A percentile compares a stretch with the other conserved stretches of the same genome.
phyloP scores from a whole-genome alignment of 53 echinoderm and acorn worm species.

The Paracentrotus lividus region DNA sequence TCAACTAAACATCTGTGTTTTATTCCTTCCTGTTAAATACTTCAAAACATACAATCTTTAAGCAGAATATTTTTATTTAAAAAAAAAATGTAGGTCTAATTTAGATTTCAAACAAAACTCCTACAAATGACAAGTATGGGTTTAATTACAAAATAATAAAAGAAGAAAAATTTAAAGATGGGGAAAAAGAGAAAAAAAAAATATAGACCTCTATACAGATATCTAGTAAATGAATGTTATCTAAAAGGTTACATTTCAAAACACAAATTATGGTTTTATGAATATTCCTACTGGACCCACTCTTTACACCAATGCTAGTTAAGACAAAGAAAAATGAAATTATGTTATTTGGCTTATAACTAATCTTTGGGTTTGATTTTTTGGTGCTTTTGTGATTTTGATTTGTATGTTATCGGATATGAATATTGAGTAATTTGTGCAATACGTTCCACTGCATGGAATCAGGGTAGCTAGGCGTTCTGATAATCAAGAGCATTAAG shows the following conservation, averaged over 20 bases:
- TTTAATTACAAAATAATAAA: not conserved
- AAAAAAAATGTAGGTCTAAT: not conserved
- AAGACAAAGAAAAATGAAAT: not conserved
- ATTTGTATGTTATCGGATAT: not conserved
- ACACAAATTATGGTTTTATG: not conserved
- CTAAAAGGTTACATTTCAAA: not conserved
- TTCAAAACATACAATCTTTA: not conserved
- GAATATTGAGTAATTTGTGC: slow-evolving; percentile 39
- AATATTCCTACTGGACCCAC: not conserved
- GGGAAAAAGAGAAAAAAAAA: too few species aligned
- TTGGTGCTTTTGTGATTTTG: not conserved
- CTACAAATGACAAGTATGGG: not conserved
- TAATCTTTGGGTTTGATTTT: not conserved
- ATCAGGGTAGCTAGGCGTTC: not conserved
- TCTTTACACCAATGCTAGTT: not conserved
- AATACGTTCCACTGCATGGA: slow-evolving; percentile 7
- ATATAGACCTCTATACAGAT: too few species aligned
- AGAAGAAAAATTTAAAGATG: not conserved
- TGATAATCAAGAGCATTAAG: not conserved
- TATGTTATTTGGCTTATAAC: not conserved
- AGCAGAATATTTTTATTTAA: not conserved
- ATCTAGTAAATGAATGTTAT: not conserved
- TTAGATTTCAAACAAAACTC: not conserved
- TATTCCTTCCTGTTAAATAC: not conserved
- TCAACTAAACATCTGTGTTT: not conserved